Evolutionary conservation across 2,888 invertebrate species (phyloP).

Genomic region (Nymphalis polychloros): DNA sequence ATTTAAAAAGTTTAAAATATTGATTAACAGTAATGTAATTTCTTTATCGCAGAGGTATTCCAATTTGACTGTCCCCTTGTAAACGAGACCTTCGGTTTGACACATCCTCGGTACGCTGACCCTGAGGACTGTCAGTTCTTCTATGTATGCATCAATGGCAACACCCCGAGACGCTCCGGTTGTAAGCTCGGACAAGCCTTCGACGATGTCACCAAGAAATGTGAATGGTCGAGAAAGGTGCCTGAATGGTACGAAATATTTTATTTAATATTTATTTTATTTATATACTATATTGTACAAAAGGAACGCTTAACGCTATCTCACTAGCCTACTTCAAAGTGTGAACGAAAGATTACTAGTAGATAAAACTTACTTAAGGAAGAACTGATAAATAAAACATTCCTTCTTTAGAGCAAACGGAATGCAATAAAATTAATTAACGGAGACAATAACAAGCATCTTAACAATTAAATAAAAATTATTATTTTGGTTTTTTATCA

Average conservation of each 20-base stretch:
- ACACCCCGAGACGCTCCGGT: constrained; percentile 90
- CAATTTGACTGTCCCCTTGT: constrained; percentile 91
- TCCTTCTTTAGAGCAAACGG: not conserved
- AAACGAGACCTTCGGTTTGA: constrained; percentile 85
- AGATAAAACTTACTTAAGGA: too few relatives aligned
- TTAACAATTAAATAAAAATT: too few relatives aligned
- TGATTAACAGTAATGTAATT: not conserved
- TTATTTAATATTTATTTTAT: not conserved
- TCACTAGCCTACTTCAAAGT: too few relatives aligned
- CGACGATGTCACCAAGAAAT: constrained; percentile 88
- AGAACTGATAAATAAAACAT: not conserved
- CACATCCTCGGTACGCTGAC: constrained; percentile 93
- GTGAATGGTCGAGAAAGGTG: constrained; percentile 93
- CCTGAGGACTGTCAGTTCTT: constrained; percentile 95
- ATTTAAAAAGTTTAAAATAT: not conserved
- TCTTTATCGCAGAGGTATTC: constrained; percentile 86
- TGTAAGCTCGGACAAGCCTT: constrained; percentile 95
- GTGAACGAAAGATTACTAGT: too few relatives aligned
- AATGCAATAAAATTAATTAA: too few relatives aligned
- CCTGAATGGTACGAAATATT: constrained; percentile 89
- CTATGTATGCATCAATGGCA: constrained; percentile 95
- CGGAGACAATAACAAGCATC: too few relatives aligned
- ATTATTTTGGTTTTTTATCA: too few relatives aligned
- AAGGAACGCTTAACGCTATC: too few relatives aligned
- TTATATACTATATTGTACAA: not conserved